Conservation (phyloP, 2,113 vertebrate genomes). For the Sylvilagus bachmani region DNA sequence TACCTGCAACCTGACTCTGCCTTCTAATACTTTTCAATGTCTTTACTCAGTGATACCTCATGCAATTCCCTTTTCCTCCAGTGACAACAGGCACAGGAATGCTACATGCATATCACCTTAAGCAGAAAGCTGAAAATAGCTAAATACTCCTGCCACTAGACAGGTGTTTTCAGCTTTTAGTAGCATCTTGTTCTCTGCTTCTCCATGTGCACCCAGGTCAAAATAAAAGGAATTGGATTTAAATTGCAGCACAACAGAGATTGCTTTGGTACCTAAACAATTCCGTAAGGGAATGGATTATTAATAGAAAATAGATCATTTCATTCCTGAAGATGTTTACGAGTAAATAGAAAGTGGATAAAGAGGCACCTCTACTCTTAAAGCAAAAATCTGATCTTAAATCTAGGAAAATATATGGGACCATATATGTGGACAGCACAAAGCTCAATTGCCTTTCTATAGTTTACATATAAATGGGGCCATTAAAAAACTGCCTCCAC, state of each 20-base stretch:
- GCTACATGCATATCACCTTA: no score
- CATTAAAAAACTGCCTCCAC: no score
- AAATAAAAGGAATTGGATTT: not conserved
- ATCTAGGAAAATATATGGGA: not conserved
- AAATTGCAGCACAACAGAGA: not conserved
- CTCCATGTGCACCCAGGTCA: not conserved
- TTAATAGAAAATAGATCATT: not conserved
- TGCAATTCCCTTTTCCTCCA: not conserved
- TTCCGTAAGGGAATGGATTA: not conserved
- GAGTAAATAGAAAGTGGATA: not conserved
- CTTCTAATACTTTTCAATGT: not conserved
- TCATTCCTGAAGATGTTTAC: not conserved
- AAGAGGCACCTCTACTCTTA: not conserved
- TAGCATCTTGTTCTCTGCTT: not conserved
- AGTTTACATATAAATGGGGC: not conserved
- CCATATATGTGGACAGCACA: not conserved
- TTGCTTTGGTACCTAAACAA: not conserved
- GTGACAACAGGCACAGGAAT: not conserved
- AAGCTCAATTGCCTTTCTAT: no score
- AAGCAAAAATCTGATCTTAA: not conserved
- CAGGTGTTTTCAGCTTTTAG: not conserved
- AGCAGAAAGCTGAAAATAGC: not conserved
- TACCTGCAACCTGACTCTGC: not conserved
- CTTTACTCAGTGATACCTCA: not conserved
- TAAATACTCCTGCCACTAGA: not conserved